Evolutionary conservation across 2,888 invertebrate genomes (phyloP).

Genomic region (Uloborus plumipes): DNA sequence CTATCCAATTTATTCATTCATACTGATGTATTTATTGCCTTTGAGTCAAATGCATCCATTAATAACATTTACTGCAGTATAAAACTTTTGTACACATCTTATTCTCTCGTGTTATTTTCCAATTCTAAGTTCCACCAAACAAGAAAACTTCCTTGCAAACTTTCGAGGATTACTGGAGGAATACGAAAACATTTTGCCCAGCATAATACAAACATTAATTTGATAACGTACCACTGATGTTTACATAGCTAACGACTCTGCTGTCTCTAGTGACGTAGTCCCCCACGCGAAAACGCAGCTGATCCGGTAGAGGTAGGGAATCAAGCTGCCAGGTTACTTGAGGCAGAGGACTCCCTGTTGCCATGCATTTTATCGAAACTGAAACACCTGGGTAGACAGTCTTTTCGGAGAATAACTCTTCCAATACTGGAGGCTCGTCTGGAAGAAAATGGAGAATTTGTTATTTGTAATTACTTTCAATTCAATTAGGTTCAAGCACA

Average conservation of each 20-base stretch:
- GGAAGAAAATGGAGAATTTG: background rate
- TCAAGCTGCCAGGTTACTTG: slow-evolving; percentile 67
- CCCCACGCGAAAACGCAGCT: slow-evolving; percentile 60
- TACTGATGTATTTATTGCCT: no score
- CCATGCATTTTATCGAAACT: slow-evolving; percentile 66
- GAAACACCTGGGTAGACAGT: slow-evolving; percentile 66
- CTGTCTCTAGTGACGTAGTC: slow-evolving; percentile 64
- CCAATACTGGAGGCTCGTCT: slow-evolving; percentile 71
- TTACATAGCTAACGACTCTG: slow-evolving; percentile 63
- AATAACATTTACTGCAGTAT: no score
- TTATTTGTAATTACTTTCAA: no score
- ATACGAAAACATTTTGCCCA: background rate
- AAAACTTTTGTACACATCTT: no score
- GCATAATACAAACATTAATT: slow-evolving; percentile 5
- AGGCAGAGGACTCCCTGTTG: slow-evolving; percentile 69
- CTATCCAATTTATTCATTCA: no score
- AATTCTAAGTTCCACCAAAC: no score
- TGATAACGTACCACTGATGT: slow-evolving; percentile 59
- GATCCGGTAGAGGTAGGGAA: slow-evolving; percentile 54
- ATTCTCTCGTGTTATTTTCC: no score
- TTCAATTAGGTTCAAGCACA: no score
- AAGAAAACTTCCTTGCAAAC: no score
- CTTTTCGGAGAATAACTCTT: slow-evolving; percentile 67
- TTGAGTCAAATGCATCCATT: no score
- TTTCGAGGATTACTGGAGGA: no score